Base-by-base conservation (phyloP, 2,113 vertebrate genomes). In the Cephalopholis sonnerati region DNA sequence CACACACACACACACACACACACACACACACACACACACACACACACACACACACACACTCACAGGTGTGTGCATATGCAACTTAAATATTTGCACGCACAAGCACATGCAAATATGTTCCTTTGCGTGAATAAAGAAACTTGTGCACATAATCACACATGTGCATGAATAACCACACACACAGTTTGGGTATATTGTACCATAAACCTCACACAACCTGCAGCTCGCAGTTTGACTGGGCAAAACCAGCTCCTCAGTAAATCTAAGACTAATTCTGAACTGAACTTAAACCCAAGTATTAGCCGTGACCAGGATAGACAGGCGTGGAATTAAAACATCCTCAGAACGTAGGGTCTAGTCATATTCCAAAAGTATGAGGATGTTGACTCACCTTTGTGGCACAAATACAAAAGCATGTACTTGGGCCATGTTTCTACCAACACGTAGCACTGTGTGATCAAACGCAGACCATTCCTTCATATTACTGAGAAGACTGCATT, bases 1-100 rank as follows among this genome's bases (percentile, higher is more conserved):
- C 82, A 67, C 69, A 64, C 71, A 32, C 79, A 75, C 55, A 76
- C 63, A 57, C 54, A 66, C 69, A 72, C 65, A 59, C 69, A 71
- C 64, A 69, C 72, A 71, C 10, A 59, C 64, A 67, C 53, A 44
- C 53, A 57, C 70, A 55, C 69, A 72, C 65, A 61, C 75, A 71
- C 70, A 65, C 66, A 41, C 27, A 48, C 39, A 1, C 70, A 55
- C 69, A 72, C 65, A 61, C 75, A 71, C 70, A 65, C 66, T 48
- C 27, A 48, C 39, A 1, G 4, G 13, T 41, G 32, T 13, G 39
- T 73, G 27, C 29, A 86, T 32, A 64, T 67, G 44, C 61, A 79
- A 46, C 11, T 29, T 7, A 62, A 74, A 67, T 73, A 80, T 75
- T 18, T 82, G 79, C 76, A 46, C 68, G 67, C 51, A 77, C 36